These are phyloP conservation scores for Nephrotoma appendiculata DNA, from an alignment of 2,888 invertebrate genomes.

Conservation along the genomic window DNA sequence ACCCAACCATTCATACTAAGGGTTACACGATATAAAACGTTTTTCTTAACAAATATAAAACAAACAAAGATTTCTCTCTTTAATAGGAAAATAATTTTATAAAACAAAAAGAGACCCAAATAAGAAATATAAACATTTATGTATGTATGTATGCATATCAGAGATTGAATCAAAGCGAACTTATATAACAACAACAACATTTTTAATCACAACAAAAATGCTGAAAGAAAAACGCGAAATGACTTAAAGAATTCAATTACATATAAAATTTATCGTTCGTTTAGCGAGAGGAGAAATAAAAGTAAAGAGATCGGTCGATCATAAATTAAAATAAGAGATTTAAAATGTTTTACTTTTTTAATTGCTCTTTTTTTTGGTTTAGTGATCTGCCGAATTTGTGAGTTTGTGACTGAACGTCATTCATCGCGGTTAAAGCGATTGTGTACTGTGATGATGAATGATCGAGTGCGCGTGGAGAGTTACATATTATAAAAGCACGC, in stretches of 20 bases:
- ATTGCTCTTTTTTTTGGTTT: not conserved
- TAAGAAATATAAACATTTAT: not conserved
- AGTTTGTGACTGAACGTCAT: not conserved
- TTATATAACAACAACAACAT: not conserved
- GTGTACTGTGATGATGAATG: not conserved
- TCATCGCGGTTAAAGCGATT: not conserved
- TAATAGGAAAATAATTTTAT: not conserved
- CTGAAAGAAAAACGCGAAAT: not conserved
- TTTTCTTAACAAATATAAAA: not conserved
- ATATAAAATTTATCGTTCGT: not conserved
- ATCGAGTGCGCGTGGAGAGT: not conserved
- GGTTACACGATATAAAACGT: not conserved
- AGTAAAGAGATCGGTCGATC: not conserved
- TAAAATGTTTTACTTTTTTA: not conserved
- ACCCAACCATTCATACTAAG: not conserved
- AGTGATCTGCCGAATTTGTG: not conserved
- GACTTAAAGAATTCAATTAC: not conserved
- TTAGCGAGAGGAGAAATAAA: not conserved
- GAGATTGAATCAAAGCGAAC: not conserved
- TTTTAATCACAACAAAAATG: not conserved
- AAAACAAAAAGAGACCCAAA: not conserved
- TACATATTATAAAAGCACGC: not conserved
- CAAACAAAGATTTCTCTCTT: not conserved
- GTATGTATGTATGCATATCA: not conserved
- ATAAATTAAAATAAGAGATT: not conserved